Evolutionary conservation across 2,888 invertebrate genomes (phyloP), one percentile per base, ranked within the genome.

Genomic region (Epinotia brunnichana): DNA sequence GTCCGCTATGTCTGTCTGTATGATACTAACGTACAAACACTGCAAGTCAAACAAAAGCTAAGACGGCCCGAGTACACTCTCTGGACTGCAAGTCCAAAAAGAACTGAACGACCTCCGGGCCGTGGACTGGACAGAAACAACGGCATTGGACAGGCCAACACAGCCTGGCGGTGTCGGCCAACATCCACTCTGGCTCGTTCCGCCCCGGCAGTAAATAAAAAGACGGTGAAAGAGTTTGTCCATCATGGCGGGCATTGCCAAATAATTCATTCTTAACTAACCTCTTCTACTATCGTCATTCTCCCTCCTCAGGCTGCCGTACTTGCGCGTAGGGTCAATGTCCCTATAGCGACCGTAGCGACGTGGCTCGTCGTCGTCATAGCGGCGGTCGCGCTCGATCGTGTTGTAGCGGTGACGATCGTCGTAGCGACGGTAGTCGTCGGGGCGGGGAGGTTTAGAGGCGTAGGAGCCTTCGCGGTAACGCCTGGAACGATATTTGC

Each of bases 381-480:
- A 84, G 15, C 81, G 76, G 41, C 79, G 75, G 64, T 90, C 87
- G 74, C 89, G 85, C 73, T 79, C 85, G 11, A 76, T 75, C 29
- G 72, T 62, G 61, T 56, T 56, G 72, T 66, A 70, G 77, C 90
- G 81, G 70, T 83, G 81, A 70, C 85, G 81, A 69, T 79, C 79
- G 70, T 83, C 84, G 75, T 88, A 81, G 61, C 89, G 84, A 44
- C 89, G 86, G 35, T 90, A 86, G 75, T 86, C 91, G 48, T 92
- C 90, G 11, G 89, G 87, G 19, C 90, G 87, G 35, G 91, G 92
- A 39, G 93, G 92, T 77, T 90, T 91, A 35, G 88, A 85, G 59
- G 89, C 81, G 82, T 92, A 90, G 48, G 93, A 92, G 17, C 94
- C 93, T 78, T 94, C 94, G 54, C 94, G 87, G 82, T 93, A 92